Percentiles rank a stretch among this genome's conserved stretches.
Evolutionary conservation across 1,140 invertebrate species (phyloP).

Genomic region (Eumaeus atala): DNA sequence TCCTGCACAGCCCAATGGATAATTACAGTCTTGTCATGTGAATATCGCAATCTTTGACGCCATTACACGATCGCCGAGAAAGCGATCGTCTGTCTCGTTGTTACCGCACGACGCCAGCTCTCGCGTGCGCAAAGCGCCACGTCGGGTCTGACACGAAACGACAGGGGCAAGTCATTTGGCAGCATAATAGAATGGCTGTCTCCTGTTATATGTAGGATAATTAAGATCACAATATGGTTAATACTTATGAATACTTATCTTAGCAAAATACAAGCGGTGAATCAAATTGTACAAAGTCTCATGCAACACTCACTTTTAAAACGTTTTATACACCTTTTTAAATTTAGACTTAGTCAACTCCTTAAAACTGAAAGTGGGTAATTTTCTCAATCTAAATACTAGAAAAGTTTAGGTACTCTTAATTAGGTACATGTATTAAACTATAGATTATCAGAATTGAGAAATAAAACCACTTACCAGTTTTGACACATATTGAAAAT

Average conservation of each 20-base stretch:
- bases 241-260: slow-evolving; percentile 66
- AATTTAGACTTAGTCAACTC: not conserved
- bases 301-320: not conserved
- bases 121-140: not conserved
- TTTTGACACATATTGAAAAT: too few species aligned
- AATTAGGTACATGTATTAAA: too few species aligned
- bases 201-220: slow-evolving; percentile 55
- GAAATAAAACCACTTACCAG: not conserved
- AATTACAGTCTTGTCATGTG: slow-evolving; percentile 43
- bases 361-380: slow-evolving; percentile 1
- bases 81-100: too few species aligned
- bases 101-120: too few species aligned
- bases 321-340: not conserved
- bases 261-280: slow-evolving; percentile 56
- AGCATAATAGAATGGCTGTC: slow-evolving; percentile 47
- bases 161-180: slow-evolving; percentile 46
- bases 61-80: too few species aligned
- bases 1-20: slow-evolving; percentile 18
- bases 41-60: slow-evolving; percentile 48
- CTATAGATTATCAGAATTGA: not conserved
- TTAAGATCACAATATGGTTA: slow-evolving; percentile 69
- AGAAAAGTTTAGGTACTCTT: not conserved
- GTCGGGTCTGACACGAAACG: slow-evolving; percentile 38
- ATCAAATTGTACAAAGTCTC: slow-evolving; percentile 41
- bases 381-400: not conserved